These are phyloP conservation scores for Chrysaora quinquecirrha DNA, from an alignment of 30 jellyfish, hydroid and myxozoan species.

Conservation along the genomic window DNA sequence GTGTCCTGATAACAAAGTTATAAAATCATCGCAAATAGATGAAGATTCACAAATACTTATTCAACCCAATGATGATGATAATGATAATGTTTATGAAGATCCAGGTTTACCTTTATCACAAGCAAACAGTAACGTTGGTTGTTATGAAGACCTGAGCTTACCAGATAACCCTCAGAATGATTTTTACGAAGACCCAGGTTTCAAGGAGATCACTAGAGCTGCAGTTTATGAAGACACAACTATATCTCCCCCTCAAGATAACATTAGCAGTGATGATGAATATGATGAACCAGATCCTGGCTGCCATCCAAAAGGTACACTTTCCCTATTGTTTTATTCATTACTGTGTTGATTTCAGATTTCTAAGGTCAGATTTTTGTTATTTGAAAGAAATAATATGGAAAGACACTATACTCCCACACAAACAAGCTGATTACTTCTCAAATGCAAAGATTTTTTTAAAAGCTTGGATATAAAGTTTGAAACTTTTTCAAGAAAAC, in stretches of 20 bases:
- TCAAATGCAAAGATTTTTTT: not conserved
- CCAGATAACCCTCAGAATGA: too few species aligned
- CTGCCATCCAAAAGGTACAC: not conserved
- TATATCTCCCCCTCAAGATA: too few species aligned
- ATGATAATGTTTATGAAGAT: slow-evolving; percentile 43
- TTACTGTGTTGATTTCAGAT: too few species aligned
- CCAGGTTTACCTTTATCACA: not conserved
- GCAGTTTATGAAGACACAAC: too few species aligned
- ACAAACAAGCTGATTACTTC: not conserved
- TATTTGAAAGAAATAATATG: too few species aligned
- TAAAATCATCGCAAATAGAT: not conserved
- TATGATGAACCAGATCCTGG: slow-evolving; percentile 7
- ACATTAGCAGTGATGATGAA: not conserved
- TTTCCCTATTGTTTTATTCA: too few species aligned
- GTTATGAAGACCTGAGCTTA: too few species aligned
- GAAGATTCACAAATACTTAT: not conserved
- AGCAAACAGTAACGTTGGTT: not conserved
- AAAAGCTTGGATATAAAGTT: too few species aligned
- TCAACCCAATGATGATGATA: not conserved
- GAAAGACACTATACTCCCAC: not conserved
- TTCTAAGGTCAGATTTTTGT: not conserved
- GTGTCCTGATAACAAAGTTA: not conserved
- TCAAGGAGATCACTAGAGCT: too few species aligned
- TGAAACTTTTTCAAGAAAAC: too few species aligned
- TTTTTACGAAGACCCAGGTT: too few species aligned